Base-by-base conservation (phyloP, 2,888 invertebrate genomes). In the Halictus ligatus region DNA sequence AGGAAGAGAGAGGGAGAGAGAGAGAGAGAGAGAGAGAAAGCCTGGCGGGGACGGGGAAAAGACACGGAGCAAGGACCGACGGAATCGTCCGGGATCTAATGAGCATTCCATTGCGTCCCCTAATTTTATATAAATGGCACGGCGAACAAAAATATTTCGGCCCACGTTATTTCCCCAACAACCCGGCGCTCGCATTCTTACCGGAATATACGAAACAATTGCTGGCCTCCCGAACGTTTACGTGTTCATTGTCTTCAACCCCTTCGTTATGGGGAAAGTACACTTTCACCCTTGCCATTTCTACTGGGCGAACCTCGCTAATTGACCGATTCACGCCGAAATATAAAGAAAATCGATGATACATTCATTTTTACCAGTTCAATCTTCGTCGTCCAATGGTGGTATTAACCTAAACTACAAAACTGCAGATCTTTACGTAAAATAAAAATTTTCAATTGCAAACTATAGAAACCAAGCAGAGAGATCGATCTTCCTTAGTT, bases 121-220 rank as follows among this genome's bases (percentile, higher is more conserved):
- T 82, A 82, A 86, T 86, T 86, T 86, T 86, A 7, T 80, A 82
- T 75, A 83, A 79, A 78, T 46, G 69, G 15, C 29, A 29, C 15
- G 21, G 75, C 54, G 64, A 69, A 64, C 72, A 76, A 79, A 85
- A 83, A 75, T 84, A 75, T 72, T 64, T n/a, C 67, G 21, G 43
- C 43, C 71, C 21, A 10, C 25, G 29, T 60, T 43, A n/a, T 46
- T 58, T 25, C 5, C 40, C 50, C 5, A 10, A 15, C 25, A 2
- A 50, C 40, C n/a, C 2, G 2, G 35, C 69, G n/a, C 69, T 54
- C 40, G 69, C 54, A 71, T 78, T 71, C 69, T 50, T 25, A 15
- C 25, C 18, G n/a, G 69, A 71, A 69, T 71, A 40, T 40, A 71
- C n/a, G 43, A 71, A 43, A 71, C 71, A 71, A 43, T 10, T 43